These are phyloP conservation scores for Microctonus brassicae DNA, from an alignment of 2,888 invertebrate species.

Conservation along the genomic window DNA sequence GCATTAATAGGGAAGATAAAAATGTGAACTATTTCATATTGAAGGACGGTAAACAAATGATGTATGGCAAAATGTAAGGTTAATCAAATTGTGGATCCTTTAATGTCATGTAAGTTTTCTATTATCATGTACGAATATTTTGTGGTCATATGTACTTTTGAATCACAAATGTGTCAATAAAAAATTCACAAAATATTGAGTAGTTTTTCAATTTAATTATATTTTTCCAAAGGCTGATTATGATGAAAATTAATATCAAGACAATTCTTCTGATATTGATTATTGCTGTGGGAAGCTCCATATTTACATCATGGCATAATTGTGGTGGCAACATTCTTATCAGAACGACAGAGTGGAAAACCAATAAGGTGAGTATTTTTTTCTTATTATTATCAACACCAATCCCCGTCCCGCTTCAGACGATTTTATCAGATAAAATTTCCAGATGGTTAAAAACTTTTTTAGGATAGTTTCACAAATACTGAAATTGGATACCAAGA, in stretches of 20 bases:
- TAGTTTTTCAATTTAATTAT: not conserved
- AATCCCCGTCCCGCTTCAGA: not conserved
- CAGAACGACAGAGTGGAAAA: constrained; percentile 61
- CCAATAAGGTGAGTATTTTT: constrained; percentile 56
- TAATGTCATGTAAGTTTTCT: constrained; percentile 9
- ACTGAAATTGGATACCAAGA: constrained; percentile 74
- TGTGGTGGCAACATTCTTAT: constrained; percentile 75
- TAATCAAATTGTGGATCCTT: not conserved
- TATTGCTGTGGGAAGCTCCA: constrained; percentile 75
- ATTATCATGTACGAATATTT: not conserved
- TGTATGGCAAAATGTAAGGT: not conserved
- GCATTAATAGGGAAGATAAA: too few species aligned
- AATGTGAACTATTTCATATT: not conserved
- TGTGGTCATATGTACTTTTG: not conserved
- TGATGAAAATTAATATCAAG: constrained; percentile 85
- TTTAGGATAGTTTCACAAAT: constrained; percentile 56
- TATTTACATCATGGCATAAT: constrained; percentile 81
- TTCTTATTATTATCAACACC: not conserved
- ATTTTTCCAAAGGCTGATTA: constrained; percentile 65
- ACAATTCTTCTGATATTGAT: constrained; percentile 74
- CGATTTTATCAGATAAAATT: constrained; percentile 4
- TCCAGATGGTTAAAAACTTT: constrained; percentile 27
- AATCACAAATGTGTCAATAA: not conserved
- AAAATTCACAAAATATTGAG: not conserved
- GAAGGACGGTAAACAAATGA: not conserved